Conservation (phyloP, 1,140 invertebrate genomes). For the Zaprionus tsacasi region DNA sequence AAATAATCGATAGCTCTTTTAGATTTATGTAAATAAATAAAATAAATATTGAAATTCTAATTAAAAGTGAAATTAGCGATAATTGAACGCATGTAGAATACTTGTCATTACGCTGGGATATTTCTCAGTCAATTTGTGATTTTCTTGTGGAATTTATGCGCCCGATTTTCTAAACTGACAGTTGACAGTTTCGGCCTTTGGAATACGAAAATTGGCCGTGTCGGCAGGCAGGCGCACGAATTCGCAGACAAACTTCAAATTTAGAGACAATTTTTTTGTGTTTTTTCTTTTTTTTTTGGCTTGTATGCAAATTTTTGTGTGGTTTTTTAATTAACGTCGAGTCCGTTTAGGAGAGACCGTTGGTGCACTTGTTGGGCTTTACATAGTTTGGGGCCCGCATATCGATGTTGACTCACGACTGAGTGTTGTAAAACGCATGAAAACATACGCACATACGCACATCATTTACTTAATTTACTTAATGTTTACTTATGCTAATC, state of each 20-base stretch:
- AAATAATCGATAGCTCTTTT: not conserved
- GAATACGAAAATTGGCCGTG: constrained; percentile 55
- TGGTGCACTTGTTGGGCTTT: constrained; percentile 54
- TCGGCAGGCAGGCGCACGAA: constrained; percentile 53
- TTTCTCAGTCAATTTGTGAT: constrained; percentile 32
- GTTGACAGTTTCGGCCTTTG: constrained; percentile 61
- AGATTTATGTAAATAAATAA: not conserved
- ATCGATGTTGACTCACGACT: constrained; percentile 69
- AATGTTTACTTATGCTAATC: constrained; percentile 80
- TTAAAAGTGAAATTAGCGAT: constrained; percentile 9
- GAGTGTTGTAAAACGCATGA: constrained; percentile 42
- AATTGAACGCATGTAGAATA: constrained; percentile 13
- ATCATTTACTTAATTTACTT: constrained; percentile 57
- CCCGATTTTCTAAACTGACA: constrained; percentile 59
- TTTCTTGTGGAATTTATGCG: constrained; percentile 62
- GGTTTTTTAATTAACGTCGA: constrained; percentile 76
- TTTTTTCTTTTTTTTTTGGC: constrained; percentile 49
- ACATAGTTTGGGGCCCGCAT: not conserved
- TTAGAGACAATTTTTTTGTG: constrained; percentile 56
- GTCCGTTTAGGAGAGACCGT: constrained; percentile 36
- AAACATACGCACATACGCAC: not conserved
- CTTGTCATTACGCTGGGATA: constrained; percentile 18
- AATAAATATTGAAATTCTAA: not conserved
- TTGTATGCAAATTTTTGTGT: constrained; percentile 78
- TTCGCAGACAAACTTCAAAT: constrained; percentile 70